A percentile compares a stretch with the other conserved stretches of the same genome.
Evolutionary conservation across 2,113 vertebrate genomes (phyloP).

Genomic region (Xiphias gladius): DNA sequence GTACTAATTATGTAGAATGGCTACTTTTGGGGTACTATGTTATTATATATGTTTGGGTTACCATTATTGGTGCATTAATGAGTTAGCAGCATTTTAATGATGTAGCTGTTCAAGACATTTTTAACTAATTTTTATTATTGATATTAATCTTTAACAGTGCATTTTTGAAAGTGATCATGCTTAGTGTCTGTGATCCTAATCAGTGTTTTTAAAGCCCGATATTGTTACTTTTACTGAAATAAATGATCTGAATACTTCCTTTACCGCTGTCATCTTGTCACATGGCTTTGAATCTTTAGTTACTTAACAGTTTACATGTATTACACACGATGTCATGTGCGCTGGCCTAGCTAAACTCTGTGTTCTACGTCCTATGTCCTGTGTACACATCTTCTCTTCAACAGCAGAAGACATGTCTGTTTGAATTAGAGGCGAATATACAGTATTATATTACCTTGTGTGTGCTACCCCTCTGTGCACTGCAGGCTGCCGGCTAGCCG

Average conservation of each 20-base stretch:
- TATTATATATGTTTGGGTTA: background rate
- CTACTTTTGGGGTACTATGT: background rate
- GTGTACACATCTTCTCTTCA: background rate
- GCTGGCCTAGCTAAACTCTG: background rate
- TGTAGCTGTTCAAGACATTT: too few species aligned
- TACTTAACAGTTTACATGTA: background rate
- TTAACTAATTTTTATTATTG: too few species aligned
- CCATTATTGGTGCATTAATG: background rate
- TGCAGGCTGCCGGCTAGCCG: slow-evolving; percentile 92
- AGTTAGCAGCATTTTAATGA: too few species aligned
- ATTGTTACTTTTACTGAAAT: background rate
- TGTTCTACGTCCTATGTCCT: background rate
- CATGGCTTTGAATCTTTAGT: background rate
- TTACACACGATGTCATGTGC: background rate
- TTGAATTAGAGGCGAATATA: background rate
- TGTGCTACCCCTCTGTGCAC: slow-evolving; percentile 90
- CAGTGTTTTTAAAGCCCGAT: background rate
- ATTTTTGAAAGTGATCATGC: background rate
- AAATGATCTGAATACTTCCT: background rate
- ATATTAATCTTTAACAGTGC: background rate
- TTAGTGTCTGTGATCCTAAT: background rate
- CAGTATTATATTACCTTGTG: slow-evolving; percentile 49
- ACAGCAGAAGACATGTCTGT: background rate
- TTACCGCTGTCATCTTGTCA: background rate
- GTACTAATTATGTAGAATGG: background rate